Evolutionary conservation across 2,113 vertebrate genomes (phyloP).

Genomic region (Lanius ludovicianus): DNA sequence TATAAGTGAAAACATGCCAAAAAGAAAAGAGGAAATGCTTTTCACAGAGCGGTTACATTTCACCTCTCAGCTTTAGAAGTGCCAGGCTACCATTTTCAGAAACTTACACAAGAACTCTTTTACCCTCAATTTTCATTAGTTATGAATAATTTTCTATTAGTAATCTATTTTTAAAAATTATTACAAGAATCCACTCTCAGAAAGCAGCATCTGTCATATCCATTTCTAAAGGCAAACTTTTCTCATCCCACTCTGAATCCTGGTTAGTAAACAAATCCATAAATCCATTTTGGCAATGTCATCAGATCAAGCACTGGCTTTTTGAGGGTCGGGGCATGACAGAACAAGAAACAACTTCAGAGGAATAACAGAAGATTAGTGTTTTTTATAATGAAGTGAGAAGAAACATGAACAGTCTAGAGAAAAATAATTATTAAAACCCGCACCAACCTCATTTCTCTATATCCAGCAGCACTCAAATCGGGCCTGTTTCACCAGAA

Average conservation of each 20-base stretch:
- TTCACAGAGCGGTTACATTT: constrained; percentile 14
- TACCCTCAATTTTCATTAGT: neutral
- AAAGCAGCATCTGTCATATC: neutral
- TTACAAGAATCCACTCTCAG: neutral
- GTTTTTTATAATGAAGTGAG: neutral
- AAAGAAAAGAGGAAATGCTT: constrained; percentile 38
- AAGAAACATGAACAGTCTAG: neutral
- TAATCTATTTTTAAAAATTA: neutral
- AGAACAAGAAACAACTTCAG: neutral
- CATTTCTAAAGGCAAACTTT: neutral
- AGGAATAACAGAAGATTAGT: neutral
- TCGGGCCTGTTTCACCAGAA: neutral
- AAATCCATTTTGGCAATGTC: neutral
- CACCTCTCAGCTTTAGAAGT: neutral
- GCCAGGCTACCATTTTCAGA: constrained; percentile 28
- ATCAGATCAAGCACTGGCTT: neutral
- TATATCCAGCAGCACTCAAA: neutral
- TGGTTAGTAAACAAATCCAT: constrained; percentile 43
- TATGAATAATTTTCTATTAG: neutral
- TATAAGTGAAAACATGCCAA: constrained; percentile 42
- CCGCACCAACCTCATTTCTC: neutral
- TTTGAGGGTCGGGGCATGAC: neutral
- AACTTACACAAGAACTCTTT: neutral
- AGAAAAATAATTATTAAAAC: neutral
- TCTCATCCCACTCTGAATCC: constrained; percentile 10